Percentiles rank a stretch among this genome's conserved stretches.
These are phyloP conservation scores for Actias luna DNA, from an alignment of 2,888 invertebrate genomes.

Conservation along the genomic window DNA sequence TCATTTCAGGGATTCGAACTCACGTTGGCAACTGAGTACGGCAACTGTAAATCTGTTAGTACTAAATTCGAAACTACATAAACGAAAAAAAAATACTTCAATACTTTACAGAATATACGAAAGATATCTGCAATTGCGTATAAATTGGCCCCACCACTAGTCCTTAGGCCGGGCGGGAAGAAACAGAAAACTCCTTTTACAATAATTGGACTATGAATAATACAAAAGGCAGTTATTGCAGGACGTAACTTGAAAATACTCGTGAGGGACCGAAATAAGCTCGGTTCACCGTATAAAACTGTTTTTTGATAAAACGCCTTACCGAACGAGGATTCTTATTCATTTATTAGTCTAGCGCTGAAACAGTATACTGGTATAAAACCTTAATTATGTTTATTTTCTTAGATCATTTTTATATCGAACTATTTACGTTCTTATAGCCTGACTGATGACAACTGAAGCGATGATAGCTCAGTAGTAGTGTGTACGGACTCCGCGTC, in stretches of 20 bases:
- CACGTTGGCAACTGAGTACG: too few relatives aligned
- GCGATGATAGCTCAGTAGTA: neutral
- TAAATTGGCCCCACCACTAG: constrained; percentile 15
- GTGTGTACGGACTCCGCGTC: too few relatives aligned
- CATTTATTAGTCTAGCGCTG: constrained; percentile 15
- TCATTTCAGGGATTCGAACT: too few relatives aligned
- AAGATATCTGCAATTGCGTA: neutral
- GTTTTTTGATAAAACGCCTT: constrained; percentile 24
- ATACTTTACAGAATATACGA: neutral
- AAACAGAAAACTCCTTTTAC: constrained; percentile 77
- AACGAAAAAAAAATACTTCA: too few relatives aligned
- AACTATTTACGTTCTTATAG: too few relatives aligned
- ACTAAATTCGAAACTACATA: too few relatives aligned
- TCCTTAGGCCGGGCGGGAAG: constrained; percentile 25
- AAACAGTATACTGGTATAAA: neutral
- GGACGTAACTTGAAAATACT: constrained; percentile 61
- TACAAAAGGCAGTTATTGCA: constrained; percentile 77
- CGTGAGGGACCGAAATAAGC: constrained; percentile 37
- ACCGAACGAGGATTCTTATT: constrained; percentile 12
- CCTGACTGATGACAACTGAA: too few relatives aligned
- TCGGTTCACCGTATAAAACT: constrained; percentile 3
- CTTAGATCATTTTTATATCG: neutral
- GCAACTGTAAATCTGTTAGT: too few relatives aligned
- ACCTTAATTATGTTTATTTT: neutral
- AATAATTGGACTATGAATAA: constrained; percentile 82